These are phyloP conservation scores for Rhingia rostrata DNA, from an alignment of 2,888 invertebrate species.

Conservation along the genomic window DNA sequence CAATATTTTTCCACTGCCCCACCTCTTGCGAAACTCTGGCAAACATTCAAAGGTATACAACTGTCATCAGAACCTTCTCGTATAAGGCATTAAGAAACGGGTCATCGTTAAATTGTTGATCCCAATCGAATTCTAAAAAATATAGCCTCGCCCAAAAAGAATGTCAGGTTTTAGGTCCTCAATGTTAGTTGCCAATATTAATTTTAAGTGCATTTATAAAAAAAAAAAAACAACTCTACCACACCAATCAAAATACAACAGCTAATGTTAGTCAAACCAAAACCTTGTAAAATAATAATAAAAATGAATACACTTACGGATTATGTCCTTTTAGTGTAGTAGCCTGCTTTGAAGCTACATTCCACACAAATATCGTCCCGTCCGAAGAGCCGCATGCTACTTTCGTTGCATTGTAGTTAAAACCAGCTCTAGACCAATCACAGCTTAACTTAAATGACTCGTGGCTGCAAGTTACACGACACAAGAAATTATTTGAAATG, in stretches of 20 bases:
- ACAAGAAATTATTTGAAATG: slow-evolving; percentile 5
- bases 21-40: no score
- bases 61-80: no score
- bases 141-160: no score
- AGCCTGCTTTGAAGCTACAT: slow-evolving; percentile 89
- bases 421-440: slow-evolving; percentile 96
- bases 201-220: not conserved
- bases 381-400: slow-evolving; percentile 96
- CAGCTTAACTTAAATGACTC: slow-evolving; percentile 97
- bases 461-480: slow-evolving; percentile 85
- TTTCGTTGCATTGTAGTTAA: slow-evolving; percentile 95
- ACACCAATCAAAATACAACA: not conserved
- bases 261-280: not conserved
- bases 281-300: not conserved
- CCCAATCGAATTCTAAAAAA: no score
- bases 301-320: slow-evolving; percentile 85
- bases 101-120: no score
- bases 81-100: no score
- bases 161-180: no score
- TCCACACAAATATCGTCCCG: slow-evolving; percentile 96
- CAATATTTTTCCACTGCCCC: no score
- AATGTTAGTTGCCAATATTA: no score
- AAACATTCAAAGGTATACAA: no score
- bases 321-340: slow-evolving; percentile 90
- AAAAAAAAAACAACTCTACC: not conserved